These are phyloP conservation scores for Alsophila aescularia DNA, from an alignment of 2,888 invertebrate genomes.

Conservation along the genomic window DNA sequence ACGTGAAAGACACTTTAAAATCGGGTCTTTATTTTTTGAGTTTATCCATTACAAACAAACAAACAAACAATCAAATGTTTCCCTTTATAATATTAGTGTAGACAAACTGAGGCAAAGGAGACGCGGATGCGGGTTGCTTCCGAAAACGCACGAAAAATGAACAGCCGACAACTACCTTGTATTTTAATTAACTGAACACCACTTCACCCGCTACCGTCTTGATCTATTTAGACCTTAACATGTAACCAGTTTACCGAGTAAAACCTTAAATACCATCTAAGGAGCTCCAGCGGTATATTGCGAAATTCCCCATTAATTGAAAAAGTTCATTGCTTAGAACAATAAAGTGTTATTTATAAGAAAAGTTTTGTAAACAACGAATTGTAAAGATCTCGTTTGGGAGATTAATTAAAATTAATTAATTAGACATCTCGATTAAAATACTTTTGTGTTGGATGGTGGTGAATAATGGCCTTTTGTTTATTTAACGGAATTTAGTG, in stretches of 20 bases:
- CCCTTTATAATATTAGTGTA: too few relatives aligned
- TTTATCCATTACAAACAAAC: too few relatives aligned
- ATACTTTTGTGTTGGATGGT: slow-evolving; percentile 30
- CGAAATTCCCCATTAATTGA: slow-evolving; percentile 39
- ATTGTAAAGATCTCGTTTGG: slow-evolving; percentile 38
- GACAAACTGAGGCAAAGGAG: too few relatives aligned
- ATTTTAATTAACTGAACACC: too few relatives aligned
- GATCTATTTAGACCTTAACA: too few relatives aligned
- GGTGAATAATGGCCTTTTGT: background rate
- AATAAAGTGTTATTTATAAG: slow-evolving; percentile 46
- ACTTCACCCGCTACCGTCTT: too few relatives aligned
- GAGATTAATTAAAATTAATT: slow-evolving; percentile 47
- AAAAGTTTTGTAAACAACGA: slow-evolving; percentile 45
- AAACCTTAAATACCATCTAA: background rate
- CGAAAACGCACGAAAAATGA: too few relatives aligned
- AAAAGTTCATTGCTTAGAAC: slow-evolving; percentile 42
- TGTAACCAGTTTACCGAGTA: background rate
- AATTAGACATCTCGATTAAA: slow-evolving; percentile 38
- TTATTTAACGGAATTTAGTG: background rate
- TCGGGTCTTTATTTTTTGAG: too few relatives aligned
- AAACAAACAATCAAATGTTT: too few relatives aligned
- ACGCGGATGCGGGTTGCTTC: too few relatives aligned
- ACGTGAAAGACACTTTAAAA: too few relatives aligned
- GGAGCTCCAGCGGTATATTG: slow-evolving; percentile 14
- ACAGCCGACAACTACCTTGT: too few relatives aligned